These are phyloP conservation scores for Sinocyclocheilus anshuiensis DNA, from an alignment of 2,113 vertebrate species.

Conservation along the genomic window DNA sequence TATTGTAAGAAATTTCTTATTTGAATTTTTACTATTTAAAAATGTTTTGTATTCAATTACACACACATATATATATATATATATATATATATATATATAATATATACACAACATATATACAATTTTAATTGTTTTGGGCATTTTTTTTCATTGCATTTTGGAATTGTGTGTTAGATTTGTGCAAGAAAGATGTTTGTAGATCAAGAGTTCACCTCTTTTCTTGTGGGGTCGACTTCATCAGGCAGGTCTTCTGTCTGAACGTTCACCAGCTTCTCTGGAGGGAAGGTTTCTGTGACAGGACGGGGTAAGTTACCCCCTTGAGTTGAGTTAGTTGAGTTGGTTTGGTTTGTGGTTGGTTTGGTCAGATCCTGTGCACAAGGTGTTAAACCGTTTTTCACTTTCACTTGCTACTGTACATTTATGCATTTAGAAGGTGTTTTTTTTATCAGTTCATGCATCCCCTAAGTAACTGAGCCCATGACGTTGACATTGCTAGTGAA, in stretches of 20 bases:
- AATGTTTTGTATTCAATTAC: too few species aligned
- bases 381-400: neutral
- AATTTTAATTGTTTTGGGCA: too few species aligned
- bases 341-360: constrained; percentile 32
- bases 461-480: neutral
- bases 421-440: neutral
- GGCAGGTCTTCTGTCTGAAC: constrained; percentile 74
- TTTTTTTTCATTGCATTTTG: neutral
- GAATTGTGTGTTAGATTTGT: neutral
- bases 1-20: too few species aligned
- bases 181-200: neutral
- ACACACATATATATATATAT: too few species aligned
- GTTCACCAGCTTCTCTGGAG: constrained; percentile 76
- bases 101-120: too few species aligned
- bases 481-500: neutral
- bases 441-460: neutral
- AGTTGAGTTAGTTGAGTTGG: neutral
- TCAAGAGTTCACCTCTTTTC: constrained; percentile 75
- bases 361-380: constrained; percentile 66
- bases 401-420: neutral
- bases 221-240: constrained; percentile 75
- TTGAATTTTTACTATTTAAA: too few species aligned
- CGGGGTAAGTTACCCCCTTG: neutral
- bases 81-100: too few species aligned
- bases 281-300: constrained; percentile 66